Conservation (phyloP, 2,888 invertebrate species). For the Platerodrilus igneus region DNA sequence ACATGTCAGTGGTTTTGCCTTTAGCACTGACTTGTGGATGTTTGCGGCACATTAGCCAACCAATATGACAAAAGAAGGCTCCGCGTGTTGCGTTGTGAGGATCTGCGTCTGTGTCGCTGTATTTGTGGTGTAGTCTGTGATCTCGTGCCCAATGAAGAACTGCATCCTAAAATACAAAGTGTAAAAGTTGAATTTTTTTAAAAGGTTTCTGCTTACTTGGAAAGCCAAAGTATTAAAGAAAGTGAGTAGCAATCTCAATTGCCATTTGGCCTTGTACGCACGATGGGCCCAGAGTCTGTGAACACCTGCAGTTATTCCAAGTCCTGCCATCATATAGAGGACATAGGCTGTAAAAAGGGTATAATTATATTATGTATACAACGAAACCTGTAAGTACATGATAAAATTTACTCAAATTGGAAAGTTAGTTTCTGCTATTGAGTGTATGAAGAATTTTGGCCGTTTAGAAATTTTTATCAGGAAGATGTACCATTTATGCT, state of each 20-base stretch:
- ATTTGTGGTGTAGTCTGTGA: constrained; percentile 87
- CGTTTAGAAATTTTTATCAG: no score
- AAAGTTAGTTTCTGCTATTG: no score
- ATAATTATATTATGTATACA: no score
- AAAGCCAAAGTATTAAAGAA: constrained; percentile 86
- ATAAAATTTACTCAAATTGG: no score
- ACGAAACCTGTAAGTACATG: no score
- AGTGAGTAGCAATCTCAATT: constrained; percentile 72
- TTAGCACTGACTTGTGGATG: constrained; percentile 85
- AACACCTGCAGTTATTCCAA: constrained; percentile 95
- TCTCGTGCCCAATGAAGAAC: constrained; percentile 76
- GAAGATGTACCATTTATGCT: no score
- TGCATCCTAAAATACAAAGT: constrained; percentile 54
- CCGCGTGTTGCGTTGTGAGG: constrained; percentile 89
- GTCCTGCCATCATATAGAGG: constrained; percentile 71
- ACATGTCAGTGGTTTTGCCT: constrained; percentile 79
- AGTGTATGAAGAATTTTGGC: no score
- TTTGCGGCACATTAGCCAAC: constrained; percentile 88
- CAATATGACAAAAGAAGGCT: constrained; percentile 94
- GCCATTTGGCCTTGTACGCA: constrained; percentile 92
- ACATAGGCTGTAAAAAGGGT: constrained; percentile 55
- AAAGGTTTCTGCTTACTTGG: no score
- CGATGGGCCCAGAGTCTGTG: constrained; percentile 95
- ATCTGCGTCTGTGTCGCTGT: constrained; percentile 89
- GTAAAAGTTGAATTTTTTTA: constrained; percentile 27